Conservation (phyloP, 2,113 vertebrate species). For the Trinectes maculatus region DNA sequence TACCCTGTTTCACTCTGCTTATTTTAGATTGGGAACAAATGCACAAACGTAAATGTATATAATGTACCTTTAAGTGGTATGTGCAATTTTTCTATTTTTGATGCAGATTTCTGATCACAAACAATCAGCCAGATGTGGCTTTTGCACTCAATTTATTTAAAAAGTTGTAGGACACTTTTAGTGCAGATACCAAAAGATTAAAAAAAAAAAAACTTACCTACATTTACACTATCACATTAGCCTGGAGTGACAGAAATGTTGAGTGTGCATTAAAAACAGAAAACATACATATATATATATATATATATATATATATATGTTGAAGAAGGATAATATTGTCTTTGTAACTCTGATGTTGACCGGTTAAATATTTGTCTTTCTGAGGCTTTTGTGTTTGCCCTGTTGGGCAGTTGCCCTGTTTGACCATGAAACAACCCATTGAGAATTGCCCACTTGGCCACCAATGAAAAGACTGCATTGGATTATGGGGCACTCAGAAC, state of each 20-base stretch:
- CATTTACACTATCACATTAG: too few relatives aligned
- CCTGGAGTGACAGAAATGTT: not conserved
- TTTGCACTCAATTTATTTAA: too few relatives aligned
- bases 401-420: conserved; percentile 66
- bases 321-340: not conserved
- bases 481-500: conserved; percentile 49
- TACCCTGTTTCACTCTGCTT: conserved; percentile 16
- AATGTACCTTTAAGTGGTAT: too few relatives aligned
- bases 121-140: too few relatives aligned
- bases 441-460: conserved; percentile 72
- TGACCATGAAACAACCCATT: conserved; percentile 68
- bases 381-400: conserved; percentile 51
- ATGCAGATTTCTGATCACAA: too few relatives aligned
- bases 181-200: too few relatives aligned
- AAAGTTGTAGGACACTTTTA: too few relatives aligned
- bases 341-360: conserved; percentile 41
- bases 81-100: too few relatives aligned
- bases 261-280: not conserved
- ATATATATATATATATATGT: not conserved
- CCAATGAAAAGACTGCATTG: conserved; percentile 69
- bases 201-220: not conserved
- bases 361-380: conserved; percentile 66
- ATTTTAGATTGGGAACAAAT: conserved; percentile 40
- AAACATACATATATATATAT: too few relatives aligned
- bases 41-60: too few relatives aligned